Conservation (phyloP, 2,797 vertebrate species). For the Pelobates cultripes region DNA sequence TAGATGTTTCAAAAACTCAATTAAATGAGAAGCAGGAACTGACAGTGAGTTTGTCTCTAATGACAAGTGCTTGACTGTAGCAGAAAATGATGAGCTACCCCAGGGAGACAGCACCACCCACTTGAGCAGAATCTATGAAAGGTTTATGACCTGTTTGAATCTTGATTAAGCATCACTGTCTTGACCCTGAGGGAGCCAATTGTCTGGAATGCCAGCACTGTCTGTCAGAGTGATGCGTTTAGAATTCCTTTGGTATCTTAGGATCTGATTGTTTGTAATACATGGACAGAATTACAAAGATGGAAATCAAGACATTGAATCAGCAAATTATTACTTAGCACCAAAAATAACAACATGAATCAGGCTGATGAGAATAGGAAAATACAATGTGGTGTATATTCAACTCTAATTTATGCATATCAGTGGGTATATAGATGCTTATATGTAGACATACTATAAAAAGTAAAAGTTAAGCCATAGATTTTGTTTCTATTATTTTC, state of each 20-base stretch:
- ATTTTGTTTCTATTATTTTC: no score
- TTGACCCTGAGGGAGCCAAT: constrained; percentile 77
- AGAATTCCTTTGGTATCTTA: constrained; percentile 68
- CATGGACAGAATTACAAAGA: constrained; percentile 66
- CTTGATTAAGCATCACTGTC: constrained; percentile 75
- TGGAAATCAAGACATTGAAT: constrained; percentile 53
- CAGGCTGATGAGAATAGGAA: not conserved
- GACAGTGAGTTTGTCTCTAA: constrained; percentile 72
- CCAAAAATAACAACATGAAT: not conserved
- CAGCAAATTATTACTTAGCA: not conserved
- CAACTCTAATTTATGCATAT: no score
- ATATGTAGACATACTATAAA: no score
- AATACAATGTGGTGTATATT: no score
- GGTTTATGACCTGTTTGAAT: constrained; percentile 79
- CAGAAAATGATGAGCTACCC: constrained; percentile 74
- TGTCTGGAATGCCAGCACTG: constrained; percentile 77
- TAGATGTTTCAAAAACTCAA: constrained; percentile 62
- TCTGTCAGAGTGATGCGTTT: constrained; percentile 75
- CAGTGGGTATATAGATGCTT: no score
- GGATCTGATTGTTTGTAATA: constrained; percentile 64
- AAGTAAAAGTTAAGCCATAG: no score
- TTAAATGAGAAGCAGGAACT: constrained; percentile 71
- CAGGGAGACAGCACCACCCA: constrained; percentile 74
- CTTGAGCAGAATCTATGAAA: constrained; percentile 76
- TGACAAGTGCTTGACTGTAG: constrained; percentile 75